Evolutionary conservation across 92 coral and sea anemone genomes (phyloP).

Genomic region (Epizoanthus ramosus): DNA sequence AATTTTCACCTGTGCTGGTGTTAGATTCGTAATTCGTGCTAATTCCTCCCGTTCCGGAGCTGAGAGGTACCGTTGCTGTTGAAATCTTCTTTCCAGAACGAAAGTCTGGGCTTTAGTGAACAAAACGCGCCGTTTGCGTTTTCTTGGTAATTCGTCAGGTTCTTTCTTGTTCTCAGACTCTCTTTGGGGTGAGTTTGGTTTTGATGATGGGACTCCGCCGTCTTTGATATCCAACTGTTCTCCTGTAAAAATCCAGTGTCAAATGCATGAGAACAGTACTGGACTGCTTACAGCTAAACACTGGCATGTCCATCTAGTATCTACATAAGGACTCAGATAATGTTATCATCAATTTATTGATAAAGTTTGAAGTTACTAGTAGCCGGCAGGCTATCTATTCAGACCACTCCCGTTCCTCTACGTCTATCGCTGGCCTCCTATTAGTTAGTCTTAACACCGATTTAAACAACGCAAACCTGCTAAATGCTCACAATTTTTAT

Average conservation of each 20-base stretch:
- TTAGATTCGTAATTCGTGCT: slow-evolving; percentile 91
- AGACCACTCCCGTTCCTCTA: no score
- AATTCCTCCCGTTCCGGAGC: slow-evolving; percentile 99
- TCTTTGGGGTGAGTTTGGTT: slow-evolving; percentile 33
- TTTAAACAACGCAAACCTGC: not conserved
- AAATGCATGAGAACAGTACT: not conserved
- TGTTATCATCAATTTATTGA: not conserved
- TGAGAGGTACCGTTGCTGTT: slow-evolving; percentile 93
- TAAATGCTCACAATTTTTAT: no score
- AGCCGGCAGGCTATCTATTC: no score
- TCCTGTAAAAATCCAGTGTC: slow-evolving; percentile 6
- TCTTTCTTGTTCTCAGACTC: slow-evolving; percentile 48
- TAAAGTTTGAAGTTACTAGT: not conserved
- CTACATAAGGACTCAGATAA: not conserved
- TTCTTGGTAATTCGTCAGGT: slow-evolving; percentile 53
- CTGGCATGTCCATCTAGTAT: not conserved
- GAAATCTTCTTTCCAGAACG: slow-evolving; percentile 91
- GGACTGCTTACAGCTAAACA: not conserved
- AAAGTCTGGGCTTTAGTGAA: slow-evolving; percentile 99
- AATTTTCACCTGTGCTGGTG: slow-evolving; percentile 98
- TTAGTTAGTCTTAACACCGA: not conserved
- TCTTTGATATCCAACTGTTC: slow-evolving; percentile 11
- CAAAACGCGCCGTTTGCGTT: slow-evolving; percentile 85
- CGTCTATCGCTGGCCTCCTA: not conserved
- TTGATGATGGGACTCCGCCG: slow-evolving; percentile 4